phyloP scores from a whole-genome alignment of 2,113 vertebrate genomes.

The Hypocryptadius cinnamomeus region DNA sequence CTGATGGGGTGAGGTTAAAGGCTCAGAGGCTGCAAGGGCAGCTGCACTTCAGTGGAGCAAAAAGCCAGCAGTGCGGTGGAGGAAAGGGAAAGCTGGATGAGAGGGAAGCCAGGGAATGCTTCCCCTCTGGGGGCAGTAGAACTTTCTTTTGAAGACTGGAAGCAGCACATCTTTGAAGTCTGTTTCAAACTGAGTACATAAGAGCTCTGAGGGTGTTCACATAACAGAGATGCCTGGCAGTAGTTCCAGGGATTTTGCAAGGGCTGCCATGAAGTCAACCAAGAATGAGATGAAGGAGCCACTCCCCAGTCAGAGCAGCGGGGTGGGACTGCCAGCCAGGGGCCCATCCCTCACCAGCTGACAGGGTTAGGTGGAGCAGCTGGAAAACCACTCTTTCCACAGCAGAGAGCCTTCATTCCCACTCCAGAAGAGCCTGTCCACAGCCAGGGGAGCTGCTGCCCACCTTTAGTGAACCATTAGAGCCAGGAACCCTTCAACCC shows the following conservation, averaged over 20 bases:
- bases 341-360: not conserved
- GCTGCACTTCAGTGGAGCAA: not conserved
- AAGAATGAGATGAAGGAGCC: not conserved
- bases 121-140: not conserved
- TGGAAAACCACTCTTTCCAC: not conserved
- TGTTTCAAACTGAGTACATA: not conserved
- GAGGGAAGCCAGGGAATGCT: constrained; percentile 3
- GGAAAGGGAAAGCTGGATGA: not conserved
- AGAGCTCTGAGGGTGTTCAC: not conserved
- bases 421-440: not conserved
- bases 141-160: not conserved
- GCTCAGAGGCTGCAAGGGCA: not conserved
- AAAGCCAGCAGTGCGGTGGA: fast-evolving
- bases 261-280: not conserved
- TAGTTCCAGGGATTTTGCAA: not conserved
- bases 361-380: not conserved
- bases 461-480: not conserved
- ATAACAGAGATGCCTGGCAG: constrained; percentile 5
- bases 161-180: not conserved
- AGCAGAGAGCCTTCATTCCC: not conserved
- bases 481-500: not conserved
- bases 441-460: not conserved
- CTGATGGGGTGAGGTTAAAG: not conserved
- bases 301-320: not conserved
- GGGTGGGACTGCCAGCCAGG: not conserved